phyloP scores from a whole-genome alignment of 2,888 invertebrate species.

The Drosophila conformis region DNA sequence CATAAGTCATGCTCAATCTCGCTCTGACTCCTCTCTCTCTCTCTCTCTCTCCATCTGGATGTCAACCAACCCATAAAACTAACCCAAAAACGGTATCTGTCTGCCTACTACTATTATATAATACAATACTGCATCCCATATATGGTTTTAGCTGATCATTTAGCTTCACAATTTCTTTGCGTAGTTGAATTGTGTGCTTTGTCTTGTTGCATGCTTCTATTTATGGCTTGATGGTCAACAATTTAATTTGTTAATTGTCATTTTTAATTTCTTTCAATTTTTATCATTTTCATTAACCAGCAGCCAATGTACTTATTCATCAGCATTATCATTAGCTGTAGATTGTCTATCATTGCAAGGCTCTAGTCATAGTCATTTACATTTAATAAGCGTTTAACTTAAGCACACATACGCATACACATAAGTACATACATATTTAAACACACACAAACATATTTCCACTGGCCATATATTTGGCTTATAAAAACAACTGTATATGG shows the following conservation, averaged over 20 bases:
- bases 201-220: constrained; percentile 61
- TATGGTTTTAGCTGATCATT: constrained; percentile 7
- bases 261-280: constrained; percentile 21
- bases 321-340: constrained; percentile 21
- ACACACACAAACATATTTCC: constrained; percentile 30
- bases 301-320: constrained; percentile 12
- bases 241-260: constrained; percentile 32
- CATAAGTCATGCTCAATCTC: constrained; percentile 33
- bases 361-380: constrained; percentile 28
- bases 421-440: constrained; percentile 34
- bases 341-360: constrained; percentile 29
- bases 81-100: constrained; percentile 69
- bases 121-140: constrained; percentile 8
- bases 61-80: constrained; percentile 33
- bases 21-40: background rate
- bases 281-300: constrained; percentile 27
- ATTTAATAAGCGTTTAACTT: constrained; percentile 48
- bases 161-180: constrained; percentile 32
- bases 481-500: background rate
- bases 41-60: constrained; percentile 21
- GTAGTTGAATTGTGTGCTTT: constrained; percentile 64
- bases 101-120: constrained; percentile 37
- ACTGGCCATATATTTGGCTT: constrained; percentile 8
- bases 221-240: constrained; percentile 14
- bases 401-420: constrained; percentile 44